Base-by-base conservation (phyloP, 2,888 invertebrate species). In the Carcina quercana region DNA sequence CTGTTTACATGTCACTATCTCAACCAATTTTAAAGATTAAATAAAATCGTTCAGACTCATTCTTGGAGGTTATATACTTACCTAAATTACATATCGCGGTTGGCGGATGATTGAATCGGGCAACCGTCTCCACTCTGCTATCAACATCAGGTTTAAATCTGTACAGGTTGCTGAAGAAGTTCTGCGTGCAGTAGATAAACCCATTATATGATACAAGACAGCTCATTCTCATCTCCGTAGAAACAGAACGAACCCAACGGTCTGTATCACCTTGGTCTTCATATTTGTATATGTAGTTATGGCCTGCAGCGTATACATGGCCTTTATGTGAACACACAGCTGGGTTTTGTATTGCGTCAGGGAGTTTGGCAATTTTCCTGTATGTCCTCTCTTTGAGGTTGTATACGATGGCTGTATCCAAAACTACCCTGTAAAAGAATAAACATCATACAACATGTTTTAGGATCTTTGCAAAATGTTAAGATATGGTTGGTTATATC, bases 271-370 rank as follows among this genome's bases (percentile, higher is more conserved):
- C 66, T 0, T 17, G 20, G 1, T 68, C 66, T 24, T 63, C 61
- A 40, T 72, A 76, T 30, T 51, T 48, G 34, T 72, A 78, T 25
- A 82, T 64, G 13, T 64, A 50, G 25, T 61, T 69, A 3, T 68
- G 61, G 1, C 75, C 71, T 0, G 68, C 59, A 0, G 61, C 65
- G 43, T 73, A 82, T 0, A 80, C 50, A 1, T 34, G 30, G 15
- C 60, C 56, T 1, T 73, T 45, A 19, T 79, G 68, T 0, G 49
- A 42, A 32, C 82, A 82, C 0, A 71, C 51, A 0, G 72, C 74
- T 1, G 82, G 80, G 15, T 53, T 64, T 34, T 82, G 82, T 20
- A 82, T 61, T 1, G 68, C 54, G 27, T 78, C 73, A 1, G 79
- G 76, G 5, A 80, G 43, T 5, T 59, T 61, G 1, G 67, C 63